A percentile compares a stretch with the other conserved stretches of the same genome.
Conservation (phyloP, 2,797 vertebrate genomes). For the Odontamblyopus lacepedii region DNA sequence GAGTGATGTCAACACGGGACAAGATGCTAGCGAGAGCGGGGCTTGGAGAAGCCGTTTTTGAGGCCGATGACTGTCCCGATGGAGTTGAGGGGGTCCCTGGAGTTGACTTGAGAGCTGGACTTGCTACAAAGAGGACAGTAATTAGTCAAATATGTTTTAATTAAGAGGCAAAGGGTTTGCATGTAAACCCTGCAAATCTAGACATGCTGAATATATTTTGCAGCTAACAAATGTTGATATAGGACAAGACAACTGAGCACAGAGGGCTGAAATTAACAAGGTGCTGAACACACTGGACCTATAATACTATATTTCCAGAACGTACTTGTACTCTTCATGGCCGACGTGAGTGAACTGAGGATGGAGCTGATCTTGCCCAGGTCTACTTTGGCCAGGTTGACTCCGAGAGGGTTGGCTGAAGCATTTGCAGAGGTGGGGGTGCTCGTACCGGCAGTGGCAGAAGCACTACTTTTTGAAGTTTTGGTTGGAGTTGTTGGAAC, state of each 20-base stretch:
- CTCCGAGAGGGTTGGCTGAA: constrained; percentile 63
- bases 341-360: constrained; percentile 92
- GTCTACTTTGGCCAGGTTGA: constrained; percentile 96
- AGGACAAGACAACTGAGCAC: neutral
- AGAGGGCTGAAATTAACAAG: too few species aligned
- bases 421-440: constrained; percentile 46
- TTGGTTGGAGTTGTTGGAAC: constrained; percentile 56
- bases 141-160: neutral
- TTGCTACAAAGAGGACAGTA: constrained; percentile 76
- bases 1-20: constrained; percentile 95
- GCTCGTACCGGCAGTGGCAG: constrained; percentile 41
- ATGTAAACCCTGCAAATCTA: neutral
- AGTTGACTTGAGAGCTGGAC: constrained; percentile 87
- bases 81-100: constrained; percentile 88
- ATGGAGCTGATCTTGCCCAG: constrained; percentile 99
- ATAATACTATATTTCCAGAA: constrained; percentile 16
- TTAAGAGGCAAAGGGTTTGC: neutral
- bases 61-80: constrained; percentile 75
- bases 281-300: neutral
- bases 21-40: constrained; percentile 90
- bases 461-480: constrained; percentile 45
- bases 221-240: neutral
- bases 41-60: constrained; percentile 83
- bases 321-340: constrained; percentile 96
- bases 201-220: neutral